These are phyloP conservation scores for Colletes collaris DNA, from an alignment of 2,888 invertebrate genomes.

Conservation along the genomic window DNA sequence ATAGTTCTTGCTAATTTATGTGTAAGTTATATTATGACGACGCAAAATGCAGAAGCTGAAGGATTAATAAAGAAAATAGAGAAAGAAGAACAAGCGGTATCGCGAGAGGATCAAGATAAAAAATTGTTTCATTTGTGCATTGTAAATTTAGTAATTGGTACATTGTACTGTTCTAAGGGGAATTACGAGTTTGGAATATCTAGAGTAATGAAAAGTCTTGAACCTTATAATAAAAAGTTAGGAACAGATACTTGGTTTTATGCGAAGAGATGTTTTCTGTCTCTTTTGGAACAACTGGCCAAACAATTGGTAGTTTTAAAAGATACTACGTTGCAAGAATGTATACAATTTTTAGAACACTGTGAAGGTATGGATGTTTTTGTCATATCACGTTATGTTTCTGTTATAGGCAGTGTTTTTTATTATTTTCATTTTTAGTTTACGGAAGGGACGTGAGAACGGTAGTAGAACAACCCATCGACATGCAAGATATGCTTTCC, in stretches of 20 bases:
- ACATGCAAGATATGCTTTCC: constrained; percentile 87
- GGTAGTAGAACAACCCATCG: constrained; percentile 91
- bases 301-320: constrained; percentile 95
- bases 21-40: constrained; percentile 99
- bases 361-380: constrained; percentile 87
- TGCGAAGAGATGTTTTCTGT: constrained; percentile 97
- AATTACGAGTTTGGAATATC: constrained; percentile 99
- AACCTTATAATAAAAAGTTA: constrained; percentile 96
- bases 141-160: constrained; percentile 99
- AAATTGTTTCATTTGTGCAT: constrained; percentile 98
- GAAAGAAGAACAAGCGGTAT: constrained; percentile 97
- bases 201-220: constrained; percentile 97
- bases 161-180: constrained; percentile 98
- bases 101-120: constrained; percentile 95
- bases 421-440: constrained; percentile 84
- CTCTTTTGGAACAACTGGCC: constrained; percentile 94
- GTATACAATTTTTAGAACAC: constrained; percentile 94
- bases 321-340: constrained; percentile 94
- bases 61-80: constrained; percentile 99
- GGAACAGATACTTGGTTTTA: constrained; percentile 99
- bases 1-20: constrained; percentile 99
- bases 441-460: constrained; percentile 94
- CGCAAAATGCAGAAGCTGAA: constrained; percentile 99
- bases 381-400: not conserved
- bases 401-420: not conserved